A percentile compares a stretch with the other conserved stretches of the same genome.
Evolutionary conservation across 2,113 vertebrate genomes (phyloP).

Genomic region (Dromas ardeola): DNA sequence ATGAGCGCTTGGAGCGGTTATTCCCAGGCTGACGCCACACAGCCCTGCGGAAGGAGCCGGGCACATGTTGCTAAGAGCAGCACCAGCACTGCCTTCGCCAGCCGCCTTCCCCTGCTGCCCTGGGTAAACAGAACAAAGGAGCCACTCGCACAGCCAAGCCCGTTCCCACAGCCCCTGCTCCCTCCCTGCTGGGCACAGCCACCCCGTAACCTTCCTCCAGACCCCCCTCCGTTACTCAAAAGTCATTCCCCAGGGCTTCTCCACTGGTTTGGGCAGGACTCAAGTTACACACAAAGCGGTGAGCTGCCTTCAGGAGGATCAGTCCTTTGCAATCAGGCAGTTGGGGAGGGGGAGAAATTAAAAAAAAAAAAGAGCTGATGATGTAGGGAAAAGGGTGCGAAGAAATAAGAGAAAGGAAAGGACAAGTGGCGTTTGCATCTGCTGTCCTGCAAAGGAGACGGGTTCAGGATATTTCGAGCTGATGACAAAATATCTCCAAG

Average conservation of each 20-base stretch:
- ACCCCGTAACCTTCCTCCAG: neutral
- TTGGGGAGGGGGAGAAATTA: rapidly evolving
- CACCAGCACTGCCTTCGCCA: slow-evolving; percentile 10
- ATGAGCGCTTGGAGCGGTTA: slow-evolving; percentile 51
- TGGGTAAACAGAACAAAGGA: slow-evolving; percentile 57
- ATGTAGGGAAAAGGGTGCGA: neutral
- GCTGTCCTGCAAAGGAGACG: neutral
- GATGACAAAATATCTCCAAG: slow-evolving; percentile 26
- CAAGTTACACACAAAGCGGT: neutral
- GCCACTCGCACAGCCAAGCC: neutral
- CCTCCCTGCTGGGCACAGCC: neutral
- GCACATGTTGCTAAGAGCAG: slow-evolving; percentile 78
- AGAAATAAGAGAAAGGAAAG: neutral
- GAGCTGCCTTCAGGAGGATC: neutral
- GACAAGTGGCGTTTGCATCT: neutral
- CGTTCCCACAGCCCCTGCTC: neutral
- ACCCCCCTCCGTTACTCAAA: neutral
- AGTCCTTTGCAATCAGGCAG: neutral
- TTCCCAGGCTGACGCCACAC: slow-evolving; percentile 75
- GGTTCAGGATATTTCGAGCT: slow-evolving; percentile 1
- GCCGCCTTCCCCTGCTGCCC: slow-evolving; percentile 49
- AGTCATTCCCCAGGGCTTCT: neutral
- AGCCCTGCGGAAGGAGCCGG: slow-evolving; percentile 51
- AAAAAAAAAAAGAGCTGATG: neutral
- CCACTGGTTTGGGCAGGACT: neutral